These are phyloP conservation scores for Panthera tigris DNA, from an alignment of 2,113 vertebrate genomes.

Conservation along the genomic window DNA sequence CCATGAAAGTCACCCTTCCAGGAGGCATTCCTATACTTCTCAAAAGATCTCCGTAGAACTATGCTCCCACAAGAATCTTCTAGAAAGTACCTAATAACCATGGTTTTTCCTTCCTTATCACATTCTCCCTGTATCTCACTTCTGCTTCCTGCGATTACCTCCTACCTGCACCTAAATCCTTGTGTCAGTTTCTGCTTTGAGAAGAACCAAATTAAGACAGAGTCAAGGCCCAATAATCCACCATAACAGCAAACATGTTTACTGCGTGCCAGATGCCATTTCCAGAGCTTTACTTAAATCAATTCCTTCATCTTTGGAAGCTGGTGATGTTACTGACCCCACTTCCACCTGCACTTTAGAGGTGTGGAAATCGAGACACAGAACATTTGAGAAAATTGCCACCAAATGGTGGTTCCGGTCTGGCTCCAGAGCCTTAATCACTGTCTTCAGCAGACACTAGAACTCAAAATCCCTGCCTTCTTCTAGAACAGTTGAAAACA, in stretches of 20 bases:
- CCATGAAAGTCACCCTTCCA: neutral
- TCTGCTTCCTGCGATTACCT: neutral
- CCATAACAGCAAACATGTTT: neutral
- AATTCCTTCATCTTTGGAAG: neutral
- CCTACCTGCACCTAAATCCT: neutral
- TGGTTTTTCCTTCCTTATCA: neutral
- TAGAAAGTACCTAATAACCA: neutral
- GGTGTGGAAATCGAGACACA: neutral
- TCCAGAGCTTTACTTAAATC: neutral
- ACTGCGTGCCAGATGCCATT: neutral
- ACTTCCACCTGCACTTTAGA: neutral
- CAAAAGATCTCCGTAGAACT: neutral
- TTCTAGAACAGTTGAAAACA: neutral
- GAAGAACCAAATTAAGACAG: neutral
- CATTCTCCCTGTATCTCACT: neutral
- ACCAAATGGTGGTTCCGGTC: neutral
- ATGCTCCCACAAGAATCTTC: neutral
- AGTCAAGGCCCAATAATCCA: neutral
- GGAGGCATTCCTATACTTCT: neutral
- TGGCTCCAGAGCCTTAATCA: neutral
- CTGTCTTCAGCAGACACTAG: neutral
- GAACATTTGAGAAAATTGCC: neutral
- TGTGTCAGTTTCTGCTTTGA: neutral
- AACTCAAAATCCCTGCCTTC: neutral
- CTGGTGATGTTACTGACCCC: neutral